These are phyloP conservation scores for Zaprionus taronus DNA, from an alignment of 1,140 invertebrate genomes.

Conservation along the genomic window DNA sequence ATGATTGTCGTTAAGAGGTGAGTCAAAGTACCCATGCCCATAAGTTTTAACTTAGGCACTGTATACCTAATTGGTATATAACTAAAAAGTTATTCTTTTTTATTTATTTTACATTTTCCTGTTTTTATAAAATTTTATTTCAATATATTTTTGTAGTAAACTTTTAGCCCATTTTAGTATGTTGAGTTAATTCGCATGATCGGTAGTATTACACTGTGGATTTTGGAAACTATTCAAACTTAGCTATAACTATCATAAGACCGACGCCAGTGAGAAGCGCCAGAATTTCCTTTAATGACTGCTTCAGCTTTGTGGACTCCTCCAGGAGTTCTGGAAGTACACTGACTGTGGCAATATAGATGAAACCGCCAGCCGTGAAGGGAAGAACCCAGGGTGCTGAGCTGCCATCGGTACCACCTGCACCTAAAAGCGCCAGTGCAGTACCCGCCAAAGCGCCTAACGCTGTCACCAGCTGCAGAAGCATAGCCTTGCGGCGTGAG, in stretches of 20 bases:
- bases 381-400: slow-evolving; percentile 97
- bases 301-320: slow-evolving; percentile 87
- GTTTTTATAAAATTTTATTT: neutral
- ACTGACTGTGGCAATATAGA: slow-evolving; percentile 97
- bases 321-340: slow-evolving; percentile 96
- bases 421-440: slow-evolving; percentile 90
- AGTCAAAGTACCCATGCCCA: no score
- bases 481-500: slow-evolving; percentile 95
- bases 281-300: slow-evolving; percentile 93
- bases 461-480: slow-evolving; percentile 96
- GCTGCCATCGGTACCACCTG: slow-evolving; percentile 87
- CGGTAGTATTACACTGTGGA: slow-evolving; percentile 3
- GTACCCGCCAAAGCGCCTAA: slow-evolving; percentile 97
- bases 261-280: slow-evolving; percentile 91
- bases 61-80: no score
- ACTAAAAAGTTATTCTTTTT: no score
- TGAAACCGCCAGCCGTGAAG: slow-evolving; percentile 97
- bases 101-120: neutral
- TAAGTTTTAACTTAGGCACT: no score
- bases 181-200: neutral
- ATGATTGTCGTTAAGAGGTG: no score
- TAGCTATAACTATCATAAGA: slow-evolving; percentile 90
- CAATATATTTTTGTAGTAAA: neutral
- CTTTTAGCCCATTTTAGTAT: neutral
- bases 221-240: slow-evolving; percentile 67